Base-by-base conservation (phyloP, 2,888 invertebrate genomes). In the Agriotes lineatus region DNA sequence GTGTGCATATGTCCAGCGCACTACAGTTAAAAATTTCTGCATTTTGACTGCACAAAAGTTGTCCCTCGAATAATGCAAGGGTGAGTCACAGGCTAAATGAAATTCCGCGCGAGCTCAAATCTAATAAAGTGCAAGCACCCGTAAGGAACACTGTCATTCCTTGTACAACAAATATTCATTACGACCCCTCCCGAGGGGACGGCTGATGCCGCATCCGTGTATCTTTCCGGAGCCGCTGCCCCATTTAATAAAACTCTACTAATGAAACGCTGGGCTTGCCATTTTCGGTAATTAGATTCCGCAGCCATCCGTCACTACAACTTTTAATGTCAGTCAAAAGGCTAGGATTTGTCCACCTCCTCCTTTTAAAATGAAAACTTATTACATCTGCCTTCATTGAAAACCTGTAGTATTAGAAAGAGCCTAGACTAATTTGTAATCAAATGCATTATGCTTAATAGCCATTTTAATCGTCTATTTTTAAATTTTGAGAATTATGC, bases 141-240 rank as follows among this genome's bases (percentile, higher is more conserved):
- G 81, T 79, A 81, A 82, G 79, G 79, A 81, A 81, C 79, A 79
- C 78, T 77, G 77, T 78, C 80, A 75, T 77, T 80, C 76, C 79
- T 78, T 78, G 80, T 78, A 78, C 76, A 75, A 81, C 82, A 81
- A 81, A 81, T 82, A 82, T 82, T 82, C 82, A 82, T 82, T 81
- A 82, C 78, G 73, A 72, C 74, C 74, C 74, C 77, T 68, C 77
- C 76, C 76, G 56, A 71, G 60, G 60, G 65, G 64, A 68, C 58
- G 71, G 67, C 66, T 63, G 67, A 62, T 42, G 54, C 65, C 65
- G 66, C 72, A 69, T 57, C 60, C 60, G 70, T 70, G 67, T 70
- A 67, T 67, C 71, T 71, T 68, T 70, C 74, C 50, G 48, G 33
- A 74, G 71, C 71, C 76, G 76, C 74, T 80, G 75, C 80, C 80